Conservation (phyloP, 2,797 vertebrate species). For the Pangasius mekongensis region DNA sequence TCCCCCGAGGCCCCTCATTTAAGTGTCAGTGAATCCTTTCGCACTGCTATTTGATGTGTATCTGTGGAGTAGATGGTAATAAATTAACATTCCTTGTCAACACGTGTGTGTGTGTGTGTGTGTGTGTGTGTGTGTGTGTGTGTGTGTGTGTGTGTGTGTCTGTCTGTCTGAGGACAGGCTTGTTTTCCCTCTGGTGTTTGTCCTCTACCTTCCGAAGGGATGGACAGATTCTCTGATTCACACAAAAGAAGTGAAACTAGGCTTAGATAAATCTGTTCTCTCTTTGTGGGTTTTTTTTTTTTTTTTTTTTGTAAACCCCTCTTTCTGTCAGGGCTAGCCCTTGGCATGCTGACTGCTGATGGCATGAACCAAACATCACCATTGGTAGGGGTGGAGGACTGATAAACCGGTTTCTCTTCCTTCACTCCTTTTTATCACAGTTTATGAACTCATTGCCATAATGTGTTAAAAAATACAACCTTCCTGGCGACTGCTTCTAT, state of each 20-base stretch:
- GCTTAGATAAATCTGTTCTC: neutral
- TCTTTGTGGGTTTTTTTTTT: neutral
- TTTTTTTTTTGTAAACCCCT: neutral
- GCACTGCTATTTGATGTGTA: slow-evolving; percentile 31
- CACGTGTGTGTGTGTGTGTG: too few species aligned
- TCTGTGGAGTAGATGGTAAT: neutral
- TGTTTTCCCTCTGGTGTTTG: slow-evolving; percentile 30
- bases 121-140: neutral
- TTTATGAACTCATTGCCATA: neutral
- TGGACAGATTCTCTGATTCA: neutral
- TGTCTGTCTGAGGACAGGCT: neutral
- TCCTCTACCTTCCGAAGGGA: neutral
- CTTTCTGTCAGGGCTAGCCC: neutral
- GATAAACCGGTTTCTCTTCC: neutral
- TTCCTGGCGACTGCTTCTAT: neutral
- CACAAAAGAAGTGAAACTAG: neutral
- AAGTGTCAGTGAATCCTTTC: slow-evolving; percentile 26
- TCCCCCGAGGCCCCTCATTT: slow-evolving; percentile 16
- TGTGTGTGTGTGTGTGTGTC: neutral
- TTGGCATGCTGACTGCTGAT: slow-evolving; percentile 16
- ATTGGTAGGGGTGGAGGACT: neutral
- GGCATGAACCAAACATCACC: neutral
- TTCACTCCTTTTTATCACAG: neutral
- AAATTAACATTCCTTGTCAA: neutral
- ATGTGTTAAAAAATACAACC: neutral